Conservation (phyloP, 2,113 vertebrate genomes). For the Nycticebus coucang region DNA sequence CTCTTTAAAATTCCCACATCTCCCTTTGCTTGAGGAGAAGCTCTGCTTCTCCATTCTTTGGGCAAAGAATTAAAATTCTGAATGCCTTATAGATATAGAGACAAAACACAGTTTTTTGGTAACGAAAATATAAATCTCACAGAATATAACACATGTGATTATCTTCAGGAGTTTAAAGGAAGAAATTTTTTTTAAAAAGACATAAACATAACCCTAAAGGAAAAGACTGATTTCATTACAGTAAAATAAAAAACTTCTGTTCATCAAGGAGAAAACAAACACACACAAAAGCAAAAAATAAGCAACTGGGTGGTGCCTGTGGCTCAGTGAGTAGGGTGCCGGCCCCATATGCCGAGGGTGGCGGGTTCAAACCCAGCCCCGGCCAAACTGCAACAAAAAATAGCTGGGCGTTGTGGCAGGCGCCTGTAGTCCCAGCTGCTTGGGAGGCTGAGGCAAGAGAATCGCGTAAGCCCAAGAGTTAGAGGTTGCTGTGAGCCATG, state of each 20-base stretch:
- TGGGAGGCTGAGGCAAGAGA: no score
- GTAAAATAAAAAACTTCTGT: constrained; percentile 14
- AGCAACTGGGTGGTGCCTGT: no score
- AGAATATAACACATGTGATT: neutral
- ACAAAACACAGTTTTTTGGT: neutral
- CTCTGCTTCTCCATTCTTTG: neutral
- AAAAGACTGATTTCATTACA: neutral
- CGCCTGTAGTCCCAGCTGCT: no score
- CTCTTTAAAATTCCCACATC: neutral
- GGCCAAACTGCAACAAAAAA: no score
- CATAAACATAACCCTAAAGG: neutral
- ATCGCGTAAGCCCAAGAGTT: no score
- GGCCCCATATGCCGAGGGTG: no score
- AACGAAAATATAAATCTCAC: neutral
- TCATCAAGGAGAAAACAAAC: neutral
- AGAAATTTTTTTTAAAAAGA: neutral
- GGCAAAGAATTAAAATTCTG: neutral
- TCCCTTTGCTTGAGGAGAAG: neutral
- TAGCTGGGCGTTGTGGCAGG: no score
- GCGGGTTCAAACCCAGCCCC: no score
- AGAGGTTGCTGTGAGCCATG: no score
- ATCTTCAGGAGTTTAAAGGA: neutral
- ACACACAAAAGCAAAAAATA: neutral
- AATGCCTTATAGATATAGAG: neutral
- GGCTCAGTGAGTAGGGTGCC: no score